Evolutionary conservation across 2,888 invertebrate genomes (phyloP), one percentile per base, ranked within the genome.

Genomic region (Adelphocoris suturalis): DNA sequence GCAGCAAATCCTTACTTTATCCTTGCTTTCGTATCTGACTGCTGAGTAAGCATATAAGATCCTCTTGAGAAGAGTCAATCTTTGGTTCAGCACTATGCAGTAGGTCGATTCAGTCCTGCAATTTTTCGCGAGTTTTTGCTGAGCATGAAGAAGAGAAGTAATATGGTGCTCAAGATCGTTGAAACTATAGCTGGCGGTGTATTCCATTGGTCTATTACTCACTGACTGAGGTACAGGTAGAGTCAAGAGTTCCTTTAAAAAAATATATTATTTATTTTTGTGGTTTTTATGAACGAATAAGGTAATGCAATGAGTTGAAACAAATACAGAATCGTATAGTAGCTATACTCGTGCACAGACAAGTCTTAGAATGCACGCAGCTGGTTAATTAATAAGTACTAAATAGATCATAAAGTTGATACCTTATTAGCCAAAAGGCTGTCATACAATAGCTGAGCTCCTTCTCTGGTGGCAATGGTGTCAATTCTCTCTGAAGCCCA

Each of bases 71-170:
- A 95, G 94, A 16, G 95, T 93, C 90, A 95, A 93, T 89, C 95
- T 93, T 92, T 95, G 95, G 92, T 94, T 94, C 27, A 95, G 93
- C 84, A 94, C 93, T 86, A 93, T 93, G 76, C 95, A 94, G 93
- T 95, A 95, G n/a, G 94, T 94, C 0, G 95, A 94, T 52, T 95
- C 94, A 19, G 94, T 93, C 91, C 94, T 95, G 28, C 95, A 94
- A 90, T 94, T 94, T 91, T 94, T 94, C 13, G 95, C 95, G 52
- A 95, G 92, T 90, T 94, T 94, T 47, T 94, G 93, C 92, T 95
- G 95, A 82, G 94, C 93, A 14, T 93, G 93, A 37, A 95, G 92
- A 52, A 95, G 93, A 0, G 94, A 93, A 81, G 94, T 93, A 16
- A 95, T 93, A 92, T 95, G 94, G 91, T 94, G 94, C 91, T 95